Evolutionary conservation across 1,140 invertebrate species (phyloP), one percentile per base, ranked within the genome.

Genomic region (Zaprionus taronus): DNA sequence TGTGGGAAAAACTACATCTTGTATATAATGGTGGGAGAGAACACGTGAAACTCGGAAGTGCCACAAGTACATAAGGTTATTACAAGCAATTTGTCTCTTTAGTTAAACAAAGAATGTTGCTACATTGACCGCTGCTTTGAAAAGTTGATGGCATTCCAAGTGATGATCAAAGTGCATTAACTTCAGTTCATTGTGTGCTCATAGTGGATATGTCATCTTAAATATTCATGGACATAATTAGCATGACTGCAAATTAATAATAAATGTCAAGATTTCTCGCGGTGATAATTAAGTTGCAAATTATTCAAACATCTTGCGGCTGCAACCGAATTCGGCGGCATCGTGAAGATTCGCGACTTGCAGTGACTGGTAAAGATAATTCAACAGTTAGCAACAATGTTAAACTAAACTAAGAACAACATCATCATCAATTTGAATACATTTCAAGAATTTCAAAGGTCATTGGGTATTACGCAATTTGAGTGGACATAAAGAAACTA

Each of bases 381-480:
- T 44, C 24, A 6, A 20, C 17, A 49, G 1, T 20, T 36, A 15
- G 57, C 53, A 17, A 22, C 1, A 9, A 34, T 73, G 47, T 20
- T 22, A 41, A 17, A 26, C 28, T 15, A 60, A 62, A 47, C 41
- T 17, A 17, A 17, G 7, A 44, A 14, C 15, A 24, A 4, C 15
- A 47, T 9, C 6, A 2, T 6, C 20, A 51, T 14, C 22, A 55
- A 64, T 28, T 26, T 58, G 51, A 62, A 38, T 70, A 47, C 26
- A 47, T 38, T 20, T 24, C 14, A 15, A 41, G n/a, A 51, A 44
- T 73, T 55, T 49, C 47, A 81, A 90, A 89, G 79, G 85, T 79
- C 78, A 81, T 26, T 26, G 2, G 24, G 20, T 51, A 81, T 89
- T 84, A 75, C 83, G 83, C 78, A 80, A 81, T 53, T 51, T 51